Conservation (phyloP, 2,888 invertebrate species). For the Zaprionus obscuricornis region DNA sequence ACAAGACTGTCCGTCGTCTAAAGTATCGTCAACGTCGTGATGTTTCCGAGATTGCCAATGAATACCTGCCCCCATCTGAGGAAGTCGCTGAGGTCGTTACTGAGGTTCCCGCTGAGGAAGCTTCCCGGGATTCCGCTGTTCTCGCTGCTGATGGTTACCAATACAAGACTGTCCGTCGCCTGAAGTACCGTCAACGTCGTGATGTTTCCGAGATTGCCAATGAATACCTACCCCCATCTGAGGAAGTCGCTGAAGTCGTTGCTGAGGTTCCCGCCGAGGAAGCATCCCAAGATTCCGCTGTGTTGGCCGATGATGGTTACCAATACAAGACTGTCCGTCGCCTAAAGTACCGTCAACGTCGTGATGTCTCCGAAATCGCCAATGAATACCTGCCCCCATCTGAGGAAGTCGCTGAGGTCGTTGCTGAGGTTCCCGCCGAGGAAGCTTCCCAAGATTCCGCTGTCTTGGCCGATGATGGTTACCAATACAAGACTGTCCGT, state of each 20-base stretch:
- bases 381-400: slow-evolving; percentile 58
- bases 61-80: slow-evolving; percentile 43
- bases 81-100: slow-evolving; percentile 12
- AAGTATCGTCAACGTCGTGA: slow-evolving; percentile 65
- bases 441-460: slow-evolving; percentile 52
- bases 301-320: slow-evolving; percentile 49
- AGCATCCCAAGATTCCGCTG: slow-evolving; percentile 45
- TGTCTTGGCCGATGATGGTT: slow-evolving; percentile 56
- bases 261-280: slow-evolving; percentile 39
- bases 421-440: slow-evolving; percentile 38
- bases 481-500: slow-evolving; percentile 69
- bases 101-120: slow-evolving; percentile 15
- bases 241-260: slow-evolving; percentile 35
- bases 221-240: slow-evolving; percentile 47
- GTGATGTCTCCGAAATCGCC: slow-evolving; percentile 63
- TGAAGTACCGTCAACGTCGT: slow-evolving; percentile 63
- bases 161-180: slow-evolving; percentile 61
- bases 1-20: slow-evolving; percentile 62
- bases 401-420: slow-evolving; percentile 40
- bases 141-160: slow-evolving; percentile 54
- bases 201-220: slow-evolving; percentile 59
- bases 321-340: slow-evolving; percentile 67
- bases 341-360: slow-evolving; percentile 57
- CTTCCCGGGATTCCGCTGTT: slow-evolving; percentile 41
- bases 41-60: slow-evolving; percentile 50